Conservation (phyloP, 2,797 vertebrate genomes). For the Salarias fasciatus region DNA sequence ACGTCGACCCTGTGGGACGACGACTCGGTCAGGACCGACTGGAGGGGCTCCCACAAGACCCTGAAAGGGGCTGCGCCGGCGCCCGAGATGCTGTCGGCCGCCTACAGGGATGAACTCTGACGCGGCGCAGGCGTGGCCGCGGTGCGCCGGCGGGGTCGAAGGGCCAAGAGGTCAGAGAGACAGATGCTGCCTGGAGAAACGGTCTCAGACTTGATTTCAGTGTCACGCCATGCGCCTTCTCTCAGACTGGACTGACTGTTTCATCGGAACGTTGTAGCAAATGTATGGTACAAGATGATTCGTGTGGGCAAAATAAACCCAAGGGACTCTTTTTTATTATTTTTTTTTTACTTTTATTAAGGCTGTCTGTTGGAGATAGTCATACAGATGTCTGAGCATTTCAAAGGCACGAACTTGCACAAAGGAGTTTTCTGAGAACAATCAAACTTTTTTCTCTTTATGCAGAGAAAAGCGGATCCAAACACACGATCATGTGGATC, state of each 20-base stretch:
- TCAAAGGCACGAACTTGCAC: slow-evolving; percentile 45
- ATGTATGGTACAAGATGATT: background rate
- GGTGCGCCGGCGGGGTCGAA: slow-evolving; percentile 27
- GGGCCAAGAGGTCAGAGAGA: slow-evolving; percentile 33
- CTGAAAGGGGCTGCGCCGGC: slow-evolving; percentile 80
- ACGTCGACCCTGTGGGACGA: slow-evolving; percentile 97
- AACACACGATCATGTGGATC: slow-evolving; percentile 6
- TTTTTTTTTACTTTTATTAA: too few species aligned
- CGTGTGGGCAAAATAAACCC: too few species aligned
- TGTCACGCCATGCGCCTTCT: slow-evolving; percentile 16
- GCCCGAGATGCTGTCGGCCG: slow-evolving; percentile 71
- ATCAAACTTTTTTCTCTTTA: slow-evolving; percentile 10
- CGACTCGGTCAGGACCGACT: slow-evolving; percentile 87
- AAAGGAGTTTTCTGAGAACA: slow-evolving; percentile 20
- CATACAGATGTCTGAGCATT: slow-evolving; percentile 16
- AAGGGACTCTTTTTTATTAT: too few species aligned
- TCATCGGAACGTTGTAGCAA: slow-evolving; percentile 10
- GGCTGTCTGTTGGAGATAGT: background rate
- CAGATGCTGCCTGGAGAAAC: slow-evolving; percentile 21
- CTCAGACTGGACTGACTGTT: slow-evolving; percentile 20
- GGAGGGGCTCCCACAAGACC: slow-evolving; percentile 93
- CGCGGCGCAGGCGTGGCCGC: background rate
- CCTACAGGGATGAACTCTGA: slow-evolving; percentile 88
- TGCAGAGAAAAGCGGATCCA: background rate
- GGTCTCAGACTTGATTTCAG: slow-evolving; percentile 30